Conservation (phyloP, 2,797 vertebrate genomes). For the Rhinophrynus dorsalis region DNA sequence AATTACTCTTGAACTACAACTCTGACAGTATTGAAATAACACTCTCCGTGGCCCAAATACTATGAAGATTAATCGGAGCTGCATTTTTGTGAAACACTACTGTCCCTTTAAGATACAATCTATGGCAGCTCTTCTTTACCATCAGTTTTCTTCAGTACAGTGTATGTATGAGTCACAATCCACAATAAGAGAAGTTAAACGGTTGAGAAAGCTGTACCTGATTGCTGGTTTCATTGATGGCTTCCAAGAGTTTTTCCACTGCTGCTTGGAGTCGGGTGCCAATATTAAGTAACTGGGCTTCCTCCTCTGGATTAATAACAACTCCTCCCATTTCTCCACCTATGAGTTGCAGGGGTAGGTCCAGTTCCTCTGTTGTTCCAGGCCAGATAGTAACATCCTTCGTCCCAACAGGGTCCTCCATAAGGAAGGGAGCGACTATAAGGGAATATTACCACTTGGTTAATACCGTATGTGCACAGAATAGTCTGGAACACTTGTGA, state of each 20-base stretch:
- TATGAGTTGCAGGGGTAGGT: conserved; percentile 71
- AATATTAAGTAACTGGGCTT: conserved; percentile 79
- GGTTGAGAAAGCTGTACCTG: conserved; percentile 74
- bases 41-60: no score
- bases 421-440: background rate
- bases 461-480: no score
- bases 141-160: no score
- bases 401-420: background rate
- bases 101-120: no score
- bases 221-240: conserved; percentile 82
- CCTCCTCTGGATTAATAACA: conserved; percentile 78
- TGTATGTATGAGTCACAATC: no score
- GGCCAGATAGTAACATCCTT: conserved; percentile 69
- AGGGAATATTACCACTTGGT: no score
- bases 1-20: no score
- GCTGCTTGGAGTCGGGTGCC: conserved; percentile 84
- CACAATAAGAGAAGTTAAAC: background rate
- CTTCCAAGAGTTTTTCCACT: conserved; percentile 88
- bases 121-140: no score
- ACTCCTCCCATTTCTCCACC: conserved; percentile 66
- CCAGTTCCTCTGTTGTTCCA: conserved; percentile 67
- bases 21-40: no score
- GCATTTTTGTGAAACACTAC: no score
- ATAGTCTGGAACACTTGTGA: no score
- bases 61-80: no score